A percentile compares a stretch with the other conserved stretches of the same genome.
Evolutionary conservation across 2,888 invertebrate genomes (phyloP).

Genomic region (Octonoba sinensis): DNA sequence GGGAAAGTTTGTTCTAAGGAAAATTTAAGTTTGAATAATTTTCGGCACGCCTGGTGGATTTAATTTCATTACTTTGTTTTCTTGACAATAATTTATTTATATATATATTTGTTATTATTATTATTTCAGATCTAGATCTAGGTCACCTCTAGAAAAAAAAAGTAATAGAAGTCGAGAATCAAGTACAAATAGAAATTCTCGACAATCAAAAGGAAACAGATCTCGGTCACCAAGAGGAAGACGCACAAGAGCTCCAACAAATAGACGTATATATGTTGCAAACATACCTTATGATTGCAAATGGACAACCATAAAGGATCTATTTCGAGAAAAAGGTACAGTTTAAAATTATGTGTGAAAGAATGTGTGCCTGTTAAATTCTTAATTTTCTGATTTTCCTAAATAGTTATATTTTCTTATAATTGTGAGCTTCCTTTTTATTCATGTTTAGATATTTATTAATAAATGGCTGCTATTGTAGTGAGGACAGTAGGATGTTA

Average conservation of each 20-base stretch:
- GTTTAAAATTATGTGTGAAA: too few species aligned
- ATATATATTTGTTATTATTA: too few species aligned
- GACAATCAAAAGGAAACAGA: constrained; percentile 40
- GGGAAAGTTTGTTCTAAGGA: too few species aligned
- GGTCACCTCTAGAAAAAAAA: constrained; percentile 61
- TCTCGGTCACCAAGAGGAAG: constrained; percentile 58
- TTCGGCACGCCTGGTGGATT: too few species aligned
- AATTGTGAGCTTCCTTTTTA: too few species aligned
- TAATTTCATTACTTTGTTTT: too few species aligned
- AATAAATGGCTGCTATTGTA: too few species aligned
- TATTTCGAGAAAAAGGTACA: constrained; percentile 82
- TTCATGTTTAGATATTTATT: too few species aligned
- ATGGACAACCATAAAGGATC: constrained; percentile 91
- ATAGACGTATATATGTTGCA: constrained; percentile 83
- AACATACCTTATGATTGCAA: constrained; percentile 94
- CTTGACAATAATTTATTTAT: too few species aligned
- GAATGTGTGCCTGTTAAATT: too few species aligned
- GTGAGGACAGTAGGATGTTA: too few species aligned
- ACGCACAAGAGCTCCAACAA: constrained; percentile 68
- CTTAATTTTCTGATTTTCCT: not conserved
- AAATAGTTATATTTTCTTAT: not conserved
- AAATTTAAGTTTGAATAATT: too few species aligned
- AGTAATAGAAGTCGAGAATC: constrained; percentile 48
- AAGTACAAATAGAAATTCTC: constrained; percentile 38
- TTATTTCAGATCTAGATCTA: constrained; percentile 36